Conservation (phyloP, 1,140 invertebrate genomes). For the Heliconius himera region DNA sequence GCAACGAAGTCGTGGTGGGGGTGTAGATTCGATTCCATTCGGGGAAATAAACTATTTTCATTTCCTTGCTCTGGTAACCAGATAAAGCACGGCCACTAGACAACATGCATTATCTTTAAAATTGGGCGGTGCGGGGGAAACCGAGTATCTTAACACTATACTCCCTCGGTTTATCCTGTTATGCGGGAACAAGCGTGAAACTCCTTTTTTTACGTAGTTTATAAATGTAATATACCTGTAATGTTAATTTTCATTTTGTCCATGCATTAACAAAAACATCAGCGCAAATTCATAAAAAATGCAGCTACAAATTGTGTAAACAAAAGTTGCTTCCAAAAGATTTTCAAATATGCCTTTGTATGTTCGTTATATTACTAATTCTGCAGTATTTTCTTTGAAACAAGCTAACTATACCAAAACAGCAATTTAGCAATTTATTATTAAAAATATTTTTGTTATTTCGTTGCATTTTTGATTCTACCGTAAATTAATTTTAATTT, state of each 20-base stretch:
- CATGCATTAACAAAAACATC: background rate
- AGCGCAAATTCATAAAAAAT: background rate
- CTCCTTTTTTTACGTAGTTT: too few relatives aligned
- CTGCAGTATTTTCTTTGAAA: background rate
- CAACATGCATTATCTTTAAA: too few relatives aligned
- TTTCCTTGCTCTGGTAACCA: too few relatives aligned
- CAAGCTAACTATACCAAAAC: background rate
- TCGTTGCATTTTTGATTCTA: background rate
- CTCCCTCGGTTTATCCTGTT: too few relatives aligned
- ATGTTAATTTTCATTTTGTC: background rate
- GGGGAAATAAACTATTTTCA: background rate
- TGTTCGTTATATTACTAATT: slow-evolving; percentile 1
- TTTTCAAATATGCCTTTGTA: slow-evolving; percentile 5
- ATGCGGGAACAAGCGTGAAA: too few relatives aligned
- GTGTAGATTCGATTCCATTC: background rate
- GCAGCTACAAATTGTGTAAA: background rate
- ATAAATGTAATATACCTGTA: too few relatives aligned
- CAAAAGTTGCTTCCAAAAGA: background rate
- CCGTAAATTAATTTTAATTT: background rate
- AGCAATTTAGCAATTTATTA: background rate
- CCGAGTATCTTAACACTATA: too few relatives aligned
- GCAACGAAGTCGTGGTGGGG: background rate
- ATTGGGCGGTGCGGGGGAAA: too few relatives aligned
- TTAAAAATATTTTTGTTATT: background rate
- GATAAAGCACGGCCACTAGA: too few relatives aligned